These are phyloP conservation scores for Lanius ludovicianus DNA, from an alignment of 2,113 vertebrate genomes.

Conservation along the genomic window DNA sequence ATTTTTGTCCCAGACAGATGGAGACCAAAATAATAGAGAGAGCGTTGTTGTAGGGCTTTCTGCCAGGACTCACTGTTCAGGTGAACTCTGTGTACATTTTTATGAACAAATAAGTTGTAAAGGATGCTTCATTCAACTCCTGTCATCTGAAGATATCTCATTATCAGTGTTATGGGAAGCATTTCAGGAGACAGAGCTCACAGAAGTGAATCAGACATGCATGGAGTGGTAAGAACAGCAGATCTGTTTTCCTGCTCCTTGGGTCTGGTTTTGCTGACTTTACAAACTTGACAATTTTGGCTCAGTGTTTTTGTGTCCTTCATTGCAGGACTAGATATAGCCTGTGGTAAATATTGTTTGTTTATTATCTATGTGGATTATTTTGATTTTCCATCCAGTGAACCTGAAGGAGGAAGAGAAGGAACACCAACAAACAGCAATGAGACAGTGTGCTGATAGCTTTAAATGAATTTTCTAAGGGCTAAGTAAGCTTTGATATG, in stretches of 20 bases:
- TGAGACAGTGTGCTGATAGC: not conserved
- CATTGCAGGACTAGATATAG: not conserved
- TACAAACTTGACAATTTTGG: not conserved
- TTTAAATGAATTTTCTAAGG: not conserved
- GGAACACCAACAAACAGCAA: not conserved
- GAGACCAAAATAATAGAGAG: not conserved
- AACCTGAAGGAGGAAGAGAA: not conserved
- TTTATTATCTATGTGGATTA: not conserved
- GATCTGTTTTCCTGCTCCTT: not conserved
- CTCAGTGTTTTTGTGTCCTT: not conserved
- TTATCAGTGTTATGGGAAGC: not conserved
- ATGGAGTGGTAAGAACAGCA: not conserved
- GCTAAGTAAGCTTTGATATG: conserved; percentile 13
- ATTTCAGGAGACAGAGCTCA: not conserved
- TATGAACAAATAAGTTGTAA: not conserved
- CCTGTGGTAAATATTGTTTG: not conserved
- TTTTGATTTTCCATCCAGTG: not conserved
- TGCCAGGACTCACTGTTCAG: not conserved
- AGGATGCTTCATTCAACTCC: not conserved
- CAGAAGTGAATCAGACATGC: not conserved
- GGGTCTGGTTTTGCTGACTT: not conserved
- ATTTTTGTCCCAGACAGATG: not conserved
- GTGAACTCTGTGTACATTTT: not conserved
- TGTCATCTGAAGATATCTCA: not conserved
- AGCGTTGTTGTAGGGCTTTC: not conserved